Evolutionary conservation across 2,888 invertebrate genomes (phyloP), one percentile per base, ranked within the genome.

Genomic region (Nematopogon swammerdamellus): DNA sequence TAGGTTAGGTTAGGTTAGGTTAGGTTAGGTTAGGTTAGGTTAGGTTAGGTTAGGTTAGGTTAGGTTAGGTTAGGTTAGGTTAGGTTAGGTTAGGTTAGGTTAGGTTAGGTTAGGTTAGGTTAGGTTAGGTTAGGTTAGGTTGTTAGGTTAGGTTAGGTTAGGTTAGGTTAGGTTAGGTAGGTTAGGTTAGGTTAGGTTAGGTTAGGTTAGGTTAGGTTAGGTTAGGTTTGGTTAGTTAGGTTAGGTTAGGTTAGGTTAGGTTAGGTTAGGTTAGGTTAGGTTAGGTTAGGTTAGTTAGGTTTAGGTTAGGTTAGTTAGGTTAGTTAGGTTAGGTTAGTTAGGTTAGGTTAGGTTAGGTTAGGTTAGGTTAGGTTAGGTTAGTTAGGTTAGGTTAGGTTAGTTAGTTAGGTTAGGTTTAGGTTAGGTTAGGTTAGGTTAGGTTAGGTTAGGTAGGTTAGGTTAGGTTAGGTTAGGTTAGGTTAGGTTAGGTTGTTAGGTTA

Each of bases 21-120:
- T 58, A 47, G 56, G 52, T 57, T 54, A 48, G 57, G 55, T 54
- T 56, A 50, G 55, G 54, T 54, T 56, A 47, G 57, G 56, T 56
- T 58, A 47, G 57, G 56, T 56, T 55, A 49, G 57, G 56, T 54
- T 55, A 49, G 57, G 56, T 58, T 57, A 52, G 57, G 55, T 55
- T 53, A 46, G 57, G 57, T 55, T 55, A 53, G 57, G 55, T 58
- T 56, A 49, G 56, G 55, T 57, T 55, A 49, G 57, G 57, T 57
- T 55, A 51, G 57, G 53, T 56, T 53, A 48, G 57, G 52, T 54
- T 50, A 52, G 49, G 56, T 54, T 59, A 50, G 55, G 56, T 54
- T 57, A 52, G 55, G 55, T 57, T 59, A 49, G 56, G 56, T 51
- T 53, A 36, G 51, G 51, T 53, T 51, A 47, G 54, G 51, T 51